Percentiles rank a stretch among this genome's conserved stretches.
Conservation (phyloP, 2,113 vertebrate genomes). For the Thamnophis sirtalis region DNA sequence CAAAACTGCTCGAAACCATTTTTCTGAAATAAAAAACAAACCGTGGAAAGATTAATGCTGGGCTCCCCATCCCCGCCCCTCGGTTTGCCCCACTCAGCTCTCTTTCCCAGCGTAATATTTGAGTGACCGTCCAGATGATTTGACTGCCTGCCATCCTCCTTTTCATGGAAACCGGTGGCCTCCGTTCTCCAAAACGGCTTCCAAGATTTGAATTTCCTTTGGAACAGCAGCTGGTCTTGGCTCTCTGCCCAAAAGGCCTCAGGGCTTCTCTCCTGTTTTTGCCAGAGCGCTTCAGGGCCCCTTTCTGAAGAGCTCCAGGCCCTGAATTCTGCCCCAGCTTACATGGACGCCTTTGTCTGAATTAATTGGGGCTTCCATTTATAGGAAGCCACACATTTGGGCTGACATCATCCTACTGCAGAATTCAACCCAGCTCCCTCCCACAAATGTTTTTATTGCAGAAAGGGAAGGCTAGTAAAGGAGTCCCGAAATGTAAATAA, state of each 20-base stretch:
- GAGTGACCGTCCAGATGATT: slow-evolving; percentile 28
- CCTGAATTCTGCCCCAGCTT: slow-evolving; percentile 20
- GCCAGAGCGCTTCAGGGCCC: background rate
- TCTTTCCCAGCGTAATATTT: background rate
- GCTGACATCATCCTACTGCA: background rate
- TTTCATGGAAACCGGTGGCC: slow-evolving; percentile 10
- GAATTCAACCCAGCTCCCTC: background rate
- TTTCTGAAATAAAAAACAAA: slow-evolving; percentile 76
- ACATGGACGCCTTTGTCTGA: slow-evolving; percentile 75
- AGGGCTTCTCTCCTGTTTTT: background rate
- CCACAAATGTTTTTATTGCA: background rate
- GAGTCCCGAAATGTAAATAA: background rate
- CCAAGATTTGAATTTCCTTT: slow-evolving; percentile 32
- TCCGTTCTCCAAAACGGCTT: slow-evolving; percentile 36
- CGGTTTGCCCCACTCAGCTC: background rate
- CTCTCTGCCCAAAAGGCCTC: slow-evolving; percentile 17
- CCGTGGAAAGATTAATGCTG: background rate
- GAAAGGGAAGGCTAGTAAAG: background rate
- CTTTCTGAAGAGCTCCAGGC: background rate
- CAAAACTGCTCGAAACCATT: slow-evolving; percentile 99
- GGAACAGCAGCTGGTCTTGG: slow-evolving; percentile 12
- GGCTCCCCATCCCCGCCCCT: no score
- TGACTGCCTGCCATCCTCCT: background rate
- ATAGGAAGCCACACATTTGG: background rate
- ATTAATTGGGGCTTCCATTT: background rate